Conservation (phyloP, 92 coral and sea anemone species). For the Zoanthus solanderi region DNA sequence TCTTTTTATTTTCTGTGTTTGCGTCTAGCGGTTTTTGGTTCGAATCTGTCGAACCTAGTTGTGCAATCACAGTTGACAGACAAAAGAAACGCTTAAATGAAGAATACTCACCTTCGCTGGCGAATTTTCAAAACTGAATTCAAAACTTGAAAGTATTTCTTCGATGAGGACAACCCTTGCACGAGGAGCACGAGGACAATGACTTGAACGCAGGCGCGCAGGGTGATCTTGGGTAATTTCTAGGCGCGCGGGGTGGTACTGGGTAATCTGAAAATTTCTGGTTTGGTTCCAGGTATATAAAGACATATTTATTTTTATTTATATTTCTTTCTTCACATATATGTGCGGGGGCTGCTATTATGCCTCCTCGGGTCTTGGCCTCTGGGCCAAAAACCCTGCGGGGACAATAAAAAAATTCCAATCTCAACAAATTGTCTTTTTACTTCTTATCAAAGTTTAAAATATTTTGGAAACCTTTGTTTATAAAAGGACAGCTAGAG, state of each 20-base stretch:
- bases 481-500: not conserved
- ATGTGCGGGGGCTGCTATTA: conserved; percentile 12
- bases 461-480: not conserved
- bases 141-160: not conserved
- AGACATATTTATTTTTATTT: not conserved
- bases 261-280: conserved; percentile 24
- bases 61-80: too few relatives aligned
- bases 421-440: too few relatives aligned
- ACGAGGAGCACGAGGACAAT: not conserved
- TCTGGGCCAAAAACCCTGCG: not conserved
- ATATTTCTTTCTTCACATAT: conserved; percentile 1
- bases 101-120: too few relatives aligned
- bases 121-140: not conserved
- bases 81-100: not conserved
- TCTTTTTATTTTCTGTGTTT: conserved; percentile 21
- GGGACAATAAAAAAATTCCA: not conserved
- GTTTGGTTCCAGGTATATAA: not conserved
- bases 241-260: conserved; percentile 11
- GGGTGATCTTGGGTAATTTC: too few relatives aligned
- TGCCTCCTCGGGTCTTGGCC: too few relatives aligned
- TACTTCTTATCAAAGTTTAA: too few relatives aligned
- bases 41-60: not conserved
- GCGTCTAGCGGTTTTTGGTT: conserved; percentile 7
- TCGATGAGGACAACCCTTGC: not conserved
- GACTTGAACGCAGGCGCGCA: too few relatives aligned